Evolutionary conservation across 2,888 invertebrate genomes (phyloP).

Genomic region (Melikaiella ostensackeni): DNA sequence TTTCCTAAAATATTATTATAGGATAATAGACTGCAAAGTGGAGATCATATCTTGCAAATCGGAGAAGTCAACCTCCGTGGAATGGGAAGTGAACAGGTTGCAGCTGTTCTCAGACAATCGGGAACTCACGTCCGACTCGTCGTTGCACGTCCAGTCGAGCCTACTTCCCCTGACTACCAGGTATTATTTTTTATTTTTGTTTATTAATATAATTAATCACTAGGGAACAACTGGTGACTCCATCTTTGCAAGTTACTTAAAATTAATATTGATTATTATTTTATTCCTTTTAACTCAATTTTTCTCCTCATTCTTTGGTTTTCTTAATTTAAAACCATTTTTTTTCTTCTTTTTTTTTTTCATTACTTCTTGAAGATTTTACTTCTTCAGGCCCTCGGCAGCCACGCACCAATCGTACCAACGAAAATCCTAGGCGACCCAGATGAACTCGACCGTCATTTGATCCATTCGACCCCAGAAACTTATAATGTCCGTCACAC

Average conservation of each 20-base stretch:
- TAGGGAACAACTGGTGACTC: too few species aligned
- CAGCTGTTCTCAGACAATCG: conserved; percentile 95
- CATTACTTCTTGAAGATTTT: conserved; percentile 16
- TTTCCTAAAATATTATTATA: conserved; percentile 71
- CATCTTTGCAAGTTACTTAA: too few species aligned
- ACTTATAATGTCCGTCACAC: conserved; percentile 77
- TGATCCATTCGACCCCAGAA: conserved; percentile 88
- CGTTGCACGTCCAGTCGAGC: conserved; percentile 94
- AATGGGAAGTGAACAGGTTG: conserved; percentile 98
- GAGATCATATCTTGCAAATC: conserved; percentile 98
- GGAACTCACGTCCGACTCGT: conserved; percentile 96
- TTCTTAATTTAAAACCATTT: neutral
- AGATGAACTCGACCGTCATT: conserved; percentile 90
- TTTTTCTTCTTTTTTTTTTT: conserved; percentile 17
- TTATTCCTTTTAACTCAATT: neutral
- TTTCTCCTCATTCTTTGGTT: neutral
- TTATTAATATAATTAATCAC: too few species aligned
- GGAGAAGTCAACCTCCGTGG: conserved; percentile 96
- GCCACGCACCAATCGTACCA: conserved; percentile 93
- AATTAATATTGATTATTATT: neutral
- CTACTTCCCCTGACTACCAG: conserved; percentile 86
- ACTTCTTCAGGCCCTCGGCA: conserved; percentile 80
- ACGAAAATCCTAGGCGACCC: conserved; percentile 94
- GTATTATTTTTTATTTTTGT: conserved; percentile 64
- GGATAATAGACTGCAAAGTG: conserved; percentile 97